These are phyloP conservation scores for Dermatemys mawii DNA, from an alignment of 2,113 vertebrate species.

Conservation along the genomic window DNA sequence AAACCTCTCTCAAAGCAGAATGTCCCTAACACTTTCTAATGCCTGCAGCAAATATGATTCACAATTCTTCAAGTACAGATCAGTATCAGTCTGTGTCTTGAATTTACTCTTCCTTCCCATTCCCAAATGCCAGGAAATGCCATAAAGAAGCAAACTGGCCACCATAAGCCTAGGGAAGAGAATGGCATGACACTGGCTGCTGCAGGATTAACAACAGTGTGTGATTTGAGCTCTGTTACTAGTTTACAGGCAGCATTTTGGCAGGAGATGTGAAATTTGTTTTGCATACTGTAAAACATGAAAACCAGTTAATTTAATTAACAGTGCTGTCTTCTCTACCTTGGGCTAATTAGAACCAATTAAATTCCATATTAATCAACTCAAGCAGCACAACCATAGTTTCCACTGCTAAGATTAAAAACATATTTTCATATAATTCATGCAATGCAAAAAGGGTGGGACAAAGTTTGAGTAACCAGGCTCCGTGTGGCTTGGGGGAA, in stretches of 20 bases:
- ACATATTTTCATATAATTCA: accelerated
- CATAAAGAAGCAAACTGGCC: not conserved
- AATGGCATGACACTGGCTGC: not conserved
- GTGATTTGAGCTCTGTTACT: not conserved
- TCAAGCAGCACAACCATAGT: accelerated
- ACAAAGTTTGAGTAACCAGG: accelerated
- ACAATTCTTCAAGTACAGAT: not conserved
- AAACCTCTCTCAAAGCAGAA: not conserved
- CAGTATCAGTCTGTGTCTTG: not conserved
- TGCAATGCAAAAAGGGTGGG: accelerated
- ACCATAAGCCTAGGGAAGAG: not conserved
- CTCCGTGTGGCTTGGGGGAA: not conserved
- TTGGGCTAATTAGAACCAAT: not conserved
- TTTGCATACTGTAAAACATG: not conserved
- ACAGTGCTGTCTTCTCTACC: accelerated
- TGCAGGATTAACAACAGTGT: not conserved
- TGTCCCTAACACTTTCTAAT: not conserved
- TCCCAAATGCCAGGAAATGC: not conserved
- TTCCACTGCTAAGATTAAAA: not conserved
- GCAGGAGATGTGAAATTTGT: not conserved
- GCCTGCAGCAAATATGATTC: not conserved
- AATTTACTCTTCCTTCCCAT: not conserved
- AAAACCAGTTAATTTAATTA: not conserved
- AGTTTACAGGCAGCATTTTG: not conserved
- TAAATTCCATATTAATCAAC: accelerated